Conservation (phyloP, 1,140 invertebrate genomes). For the Adoxophyes honmai region DNA sequence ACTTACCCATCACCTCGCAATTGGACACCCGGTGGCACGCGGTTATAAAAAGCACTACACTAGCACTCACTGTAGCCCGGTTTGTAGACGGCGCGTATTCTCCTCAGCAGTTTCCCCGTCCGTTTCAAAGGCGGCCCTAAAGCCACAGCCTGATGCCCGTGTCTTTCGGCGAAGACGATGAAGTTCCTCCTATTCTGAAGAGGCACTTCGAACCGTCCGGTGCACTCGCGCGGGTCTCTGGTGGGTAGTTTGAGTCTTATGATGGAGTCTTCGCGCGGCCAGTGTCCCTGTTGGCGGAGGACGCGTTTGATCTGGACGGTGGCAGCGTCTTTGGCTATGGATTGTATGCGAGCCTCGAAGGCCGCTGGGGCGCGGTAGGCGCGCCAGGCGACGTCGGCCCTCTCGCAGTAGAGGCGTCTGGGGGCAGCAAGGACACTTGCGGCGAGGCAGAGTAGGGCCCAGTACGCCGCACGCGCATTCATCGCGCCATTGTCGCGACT, state of each 20-base stretch:
- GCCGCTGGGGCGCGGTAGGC: conserved; percentile 67
- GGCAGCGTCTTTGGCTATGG: conserved; percentile 57
- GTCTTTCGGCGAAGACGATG: conserved; percentile 69
- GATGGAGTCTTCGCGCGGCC: conserved; percentile 60
- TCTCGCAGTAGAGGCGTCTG: conserved; percentile 69
- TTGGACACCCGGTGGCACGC: conserved; percentile 6
- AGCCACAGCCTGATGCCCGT: conserved; percentile 61
- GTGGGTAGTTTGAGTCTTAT: conserved; percentile 54
- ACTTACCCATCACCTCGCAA: neutral
- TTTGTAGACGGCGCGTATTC: conserved; percentile 68
- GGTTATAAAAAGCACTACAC: conserved; percentile 22
- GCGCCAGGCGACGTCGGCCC: conserved; percentile 69
- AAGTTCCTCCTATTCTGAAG: conserved; percentile 64
- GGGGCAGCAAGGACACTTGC: conserved; percentile 52
- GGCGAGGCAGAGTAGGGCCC: conserved; percentile 57
- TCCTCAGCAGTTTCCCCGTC: conserved; percentile 56
- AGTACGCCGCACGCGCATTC: conserved; percentile 32
- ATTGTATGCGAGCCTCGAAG: conserved; percentile 68
- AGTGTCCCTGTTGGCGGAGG: conserved; percentile 55
- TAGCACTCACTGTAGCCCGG: conserved; percentile 69
- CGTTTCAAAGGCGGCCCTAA: conserved; percentile 62
- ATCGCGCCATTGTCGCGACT: conserved; percentile 33
- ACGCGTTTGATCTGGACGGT: conserved; percentile 59
- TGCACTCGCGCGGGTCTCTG: conserved; percentile 46
- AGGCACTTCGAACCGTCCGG: conserved; percentile 68